Conservation (phyloP, 1,140 invertebrate genomes). For the Anthonomus grandis region DNA sequence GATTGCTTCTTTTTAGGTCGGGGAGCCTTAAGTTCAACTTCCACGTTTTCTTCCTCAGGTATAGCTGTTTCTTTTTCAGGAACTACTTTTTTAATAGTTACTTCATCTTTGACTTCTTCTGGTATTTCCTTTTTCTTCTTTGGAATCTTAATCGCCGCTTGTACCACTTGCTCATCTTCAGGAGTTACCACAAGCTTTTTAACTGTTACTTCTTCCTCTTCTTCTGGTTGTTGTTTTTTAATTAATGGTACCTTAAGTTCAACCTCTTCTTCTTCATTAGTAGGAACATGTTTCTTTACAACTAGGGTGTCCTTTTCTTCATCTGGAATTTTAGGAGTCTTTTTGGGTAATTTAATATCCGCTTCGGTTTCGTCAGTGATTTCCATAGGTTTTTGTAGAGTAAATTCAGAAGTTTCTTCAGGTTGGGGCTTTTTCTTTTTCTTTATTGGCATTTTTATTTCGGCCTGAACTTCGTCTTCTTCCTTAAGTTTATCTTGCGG, state of each 20-base stretch:
- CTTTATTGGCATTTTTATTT: too few relatives aligned
- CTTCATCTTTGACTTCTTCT: constrained; percentile 36
- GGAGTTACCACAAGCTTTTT: constrained; percentile 22
- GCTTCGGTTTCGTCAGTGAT: constrained; percentile 30
- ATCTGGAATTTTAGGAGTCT: constrained; percentile 7
- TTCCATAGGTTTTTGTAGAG: constrained; percentile 33
- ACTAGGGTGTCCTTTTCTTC: constrained; percentile 25
- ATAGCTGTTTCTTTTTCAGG: constrained; percentile 8
- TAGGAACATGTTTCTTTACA: constrained; percentile 28
- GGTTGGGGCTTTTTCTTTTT: too few relatives aligned
- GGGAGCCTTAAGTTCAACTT: constrained; percentile 26
- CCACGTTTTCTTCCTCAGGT: constrained; percentile 27
- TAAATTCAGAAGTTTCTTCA: too few relatives aligned
- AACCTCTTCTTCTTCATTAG: constrained; percentile 16
- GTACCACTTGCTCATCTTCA: constrained; percentile 49
- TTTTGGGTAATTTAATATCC: constrained; percentile 8
- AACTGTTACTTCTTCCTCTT: constrained; percentile 4
- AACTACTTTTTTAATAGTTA: constrained; percentile 41
- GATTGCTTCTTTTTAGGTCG: constrained; percentile 30
- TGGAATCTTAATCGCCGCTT: constrained; percentile 54
- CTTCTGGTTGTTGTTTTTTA: constrained; percentile 4
- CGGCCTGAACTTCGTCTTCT: constrained; percentile 13
- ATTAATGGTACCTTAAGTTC: neutral
- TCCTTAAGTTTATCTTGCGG: constrained; percentile 12
- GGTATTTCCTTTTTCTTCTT: constrained; percentile 53